Base-by-base conservation (phyloP, 2,113 vertebrate genomes). In the Upupa epops region DNA sequence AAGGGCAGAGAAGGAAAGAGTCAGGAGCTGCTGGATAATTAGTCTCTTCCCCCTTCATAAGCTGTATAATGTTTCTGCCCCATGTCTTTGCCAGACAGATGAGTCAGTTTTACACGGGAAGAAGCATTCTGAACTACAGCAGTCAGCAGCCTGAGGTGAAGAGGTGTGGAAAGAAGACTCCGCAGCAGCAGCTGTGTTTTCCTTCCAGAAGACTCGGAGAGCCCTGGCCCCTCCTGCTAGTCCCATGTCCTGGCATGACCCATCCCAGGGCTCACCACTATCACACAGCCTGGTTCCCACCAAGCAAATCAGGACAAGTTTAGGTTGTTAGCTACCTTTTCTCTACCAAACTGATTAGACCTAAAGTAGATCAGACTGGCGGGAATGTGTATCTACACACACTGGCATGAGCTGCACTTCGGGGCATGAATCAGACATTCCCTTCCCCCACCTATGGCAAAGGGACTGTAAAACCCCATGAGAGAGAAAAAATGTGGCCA, bases 401-500 rank as follows among this genome's bases (percentile, higher is more conserved):
- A 14, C 8, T 29, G 18, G 8, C 15, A 13, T 75, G 45, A 86
- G 45, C 29, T 49, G 45, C n/a, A 54, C 7, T 5, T 5, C 8
- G 6, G 18, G n/a, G 29, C 9, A 2, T 17, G 34, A 52, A 40
- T n/a, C 52, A 86, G 20, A 2, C 0, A 0, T 32, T 84, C 12
- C 11, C 13, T 45, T 68, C n/a, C 78, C 13, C 20, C 24, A 65
- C 9, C 4, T 37, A 34, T 45, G 18, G 7, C 29, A 93, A 71
- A 81, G 8, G 24, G 2, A 0, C 11, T 70, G 28, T 58, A 64
- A 65, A 46, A 2, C 55, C 37, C 7, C 3, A 25, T 3, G 3
- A 55, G 16, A 81, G 29, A 56, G 17, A 40, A 80, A 70, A 65
- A 32, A 9, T 3, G 1, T 8, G 17, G 21, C 15, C 42, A 81